Base-by-base conservation (phyloP, 1,140 invertebrate genomes). In the Ostrea edulis region DNA sequence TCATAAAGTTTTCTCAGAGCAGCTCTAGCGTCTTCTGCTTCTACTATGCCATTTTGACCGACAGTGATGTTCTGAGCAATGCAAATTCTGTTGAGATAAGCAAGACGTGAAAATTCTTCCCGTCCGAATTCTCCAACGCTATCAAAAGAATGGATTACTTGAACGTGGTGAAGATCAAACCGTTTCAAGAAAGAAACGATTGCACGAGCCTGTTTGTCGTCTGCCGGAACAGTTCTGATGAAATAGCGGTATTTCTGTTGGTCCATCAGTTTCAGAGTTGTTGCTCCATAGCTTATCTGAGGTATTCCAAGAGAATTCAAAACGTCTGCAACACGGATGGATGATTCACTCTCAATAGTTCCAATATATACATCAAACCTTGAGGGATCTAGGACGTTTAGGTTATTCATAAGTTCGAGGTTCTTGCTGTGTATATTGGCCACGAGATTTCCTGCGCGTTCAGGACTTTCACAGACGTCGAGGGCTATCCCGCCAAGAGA, bases 151-250 rank as follows among this genome's bases (percentile, higher is more conserved):
- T 89, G 91, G 8, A 94, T 91, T 5, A 94, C 88, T 90, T 94
- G 94, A 22, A 94, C 92, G 88, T 94, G 93, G 29, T 92, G 87
- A 11, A 94, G 87, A 29, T 91, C 77, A 86, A 92, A 94, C 62
- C 91, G 90, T 86, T 93, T 94, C 51, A 95, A 86, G 82, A 93
- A 92, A 0, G 93, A 93, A n/a, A 95, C 96, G 90, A 98, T 96
- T 62, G 97, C 96, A 90, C 97, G 96, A 0, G 97, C 97, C 95
- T 98, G 97, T 94, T 97, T 97, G 92, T 97, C 96, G 95, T 98
- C 97, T 0, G 97, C 97, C 25, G 97, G 97, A n/a, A 98, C 97
- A 2, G 97, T 97, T 11, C 97, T 95, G 87, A 97, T 95, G 95
- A 97, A 98, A 90, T 97, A 97, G 65, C 96, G 96, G 94, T 97